These are phyloP conservation scores for Laspeyria flexula DNA, from an alignment of 2,888 invertebrate species.

Conservation along the genomic window DNA sequence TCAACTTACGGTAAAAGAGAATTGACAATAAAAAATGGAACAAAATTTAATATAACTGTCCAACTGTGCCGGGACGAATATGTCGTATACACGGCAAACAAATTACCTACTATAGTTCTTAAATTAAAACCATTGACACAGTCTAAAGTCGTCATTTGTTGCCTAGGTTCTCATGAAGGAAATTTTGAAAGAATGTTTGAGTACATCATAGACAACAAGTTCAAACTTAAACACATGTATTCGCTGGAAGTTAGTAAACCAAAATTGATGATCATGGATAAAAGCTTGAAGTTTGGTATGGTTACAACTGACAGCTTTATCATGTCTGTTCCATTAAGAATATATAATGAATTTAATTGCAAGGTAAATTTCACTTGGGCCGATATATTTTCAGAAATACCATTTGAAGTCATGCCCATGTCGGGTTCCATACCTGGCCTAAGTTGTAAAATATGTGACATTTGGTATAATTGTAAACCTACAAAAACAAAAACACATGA, in stretches of 20 bases:
- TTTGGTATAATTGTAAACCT: slow-evolving; percentile 63
- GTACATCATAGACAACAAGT: slow-evolving; percentile 67
- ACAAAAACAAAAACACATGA: slow-evolving; percentile 74
- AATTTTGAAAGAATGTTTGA: slow-evolving; percentile 58
- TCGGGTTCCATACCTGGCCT: slow-evolving; percentile 64
- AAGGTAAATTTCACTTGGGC: slow-evolving; percentile 67
- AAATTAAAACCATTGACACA: slow-evolving; percentile 58
- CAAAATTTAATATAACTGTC: slow-evolving; percentile 58
- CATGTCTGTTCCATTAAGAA: slow-evolving; percentile 69
- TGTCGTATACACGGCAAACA: slow-evolving; percentile 63
- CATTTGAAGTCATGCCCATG: slow-evolving; percentile 71
- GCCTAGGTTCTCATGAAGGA: slow-evolving; percentile 61
- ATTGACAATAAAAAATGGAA: slow-evolving; percentile 66
- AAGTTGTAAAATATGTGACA: slow-evolving; percentile 68
- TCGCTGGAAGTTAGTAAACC: slow-evolving; percentile 63
- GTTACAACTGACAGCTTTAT: slow-evolving; percentile 71
- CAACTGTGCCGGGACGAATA: slow-evolving; percentile 54
- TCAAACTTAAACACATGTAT: slow-evolving; percentile 64
- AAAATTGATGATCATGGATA: slow-evolving; percentile 61
- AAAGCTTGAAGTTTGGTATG: slow-evolving; percentile 77
- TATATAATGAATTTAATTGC: slow-evolving; percentile 71
- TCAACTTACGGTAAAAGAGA: slow-evolving; percentile 61
- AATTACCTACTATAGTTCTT: slow-evolving; percentile 44
- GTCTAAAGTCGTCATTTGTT: slow-evolving; percentile 55
- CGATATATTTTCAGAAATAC: slow-evolving; percentile 61